phyloP scores from a whole-genome alignment of 1,140 invertebrate genomes.

The Caerostris extrusa region DNA sequence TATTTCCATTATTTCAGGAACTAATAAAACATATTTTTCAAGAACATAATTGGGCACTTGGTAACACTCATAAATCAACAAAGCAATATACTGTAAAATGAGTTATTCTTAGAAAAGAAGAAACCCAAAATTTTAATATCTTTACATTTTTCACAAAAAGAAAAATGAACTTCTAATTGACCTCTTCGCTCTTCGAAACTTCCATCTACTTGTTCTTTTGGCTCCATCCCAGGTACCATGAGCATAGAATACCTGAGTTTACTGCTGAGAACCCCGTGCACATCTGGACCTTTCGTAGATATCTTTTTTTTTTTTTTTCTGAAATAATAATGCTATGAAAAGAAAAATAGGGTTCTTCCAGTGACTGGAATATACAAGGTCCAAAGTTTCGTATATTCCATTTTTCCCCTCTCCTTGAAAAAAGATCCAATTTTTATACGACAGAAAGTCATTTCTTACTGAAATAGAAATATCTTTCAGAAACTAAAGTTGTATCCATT shows the following conservation, averaged over 20 bases:
- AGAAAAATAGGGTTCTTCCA: slow-evolving; percentile 8
- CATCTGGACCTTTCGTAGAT: slow-evolving; percentile 4
- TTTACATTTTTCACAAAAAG: not conserved
- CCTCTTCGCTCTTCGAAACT: not conserved
- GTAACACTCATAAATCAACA: too few relatives aligned
- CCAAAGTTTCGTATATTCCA: slow-evolving; percentile 8
- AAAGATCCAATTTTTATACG: slow-evolving; percentile 29
- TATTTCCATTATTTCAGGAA: too few relatives aligned
- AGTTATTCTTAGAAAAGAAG: too few relatives aligned
- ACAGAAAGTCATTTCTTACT: slow-evolving; percentile 24
- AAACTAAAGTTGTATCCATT: slow-evolving; percentile 32
- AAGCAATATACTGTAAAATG: too few relatives aligned
- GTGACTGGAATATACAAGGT: slow-evolving; percentile 57
- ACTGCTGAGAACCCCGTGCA: not conserved
- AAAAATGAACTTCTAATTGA: slow-evolving; percentile 9
- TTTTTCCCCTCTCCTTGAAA: not conserved
- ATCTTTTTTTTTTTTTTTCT: not conserved
- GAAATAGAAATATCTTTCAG: slow-evolving; percentile 21
- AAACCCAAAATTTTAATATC: not conserved
- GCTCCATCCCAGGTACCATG: slow-evolving; percentile 22
- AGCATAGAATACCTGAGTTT: not conserved
- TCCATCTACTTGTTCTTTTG: not conserved
- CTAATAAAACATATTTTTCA: too few relatives aligned
- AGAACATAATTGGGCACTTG: too few relatives aligned
- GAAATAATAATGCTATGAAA: slow-evolving; percentile 16